Evolutionary conservation across 1,140 invertebrate species (phyloP), one percentile per base, ranked within the genome.

Genomic region (Notospermus geniculatus): DNA sequence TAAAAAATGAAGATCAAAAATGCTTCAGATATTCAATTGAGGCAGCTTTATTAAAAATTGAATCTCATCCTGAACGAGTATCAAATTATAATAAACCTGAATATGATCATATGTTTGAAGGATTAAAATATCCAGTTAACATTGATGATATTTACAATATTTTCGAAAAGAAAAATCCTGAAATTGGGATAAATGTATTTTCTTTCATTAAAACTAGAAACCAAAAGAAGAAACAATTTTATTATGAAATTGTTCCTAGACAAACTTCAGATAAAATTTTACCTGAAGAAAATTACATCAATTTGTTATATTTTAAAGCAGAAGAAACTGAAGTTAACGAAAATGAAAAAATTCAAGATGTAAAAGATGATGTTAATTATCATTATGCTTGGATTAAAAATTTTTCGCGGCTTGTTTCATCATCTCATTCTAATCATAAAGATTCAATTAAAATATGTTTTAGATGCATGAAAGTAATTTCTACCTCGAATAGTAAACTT

Each of bases 271-370:
- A 36, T 4, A 36, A 15, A 36, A 36, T 7, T 36, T 7, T 36
- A 36, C n/a, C n/a, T n/a, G n/a, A n/a, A n/a, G 32, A 36, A 36
- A 36, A 36, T 36, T 15, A 4, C 4, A 36, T 36, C 32, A 36
- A 36, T 36, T 15, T 36, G 4, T 15, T 36, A 15, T 36, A 36
- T n/a, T 39, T 45, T 36, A 41, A 57, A 27, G n/a, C n/a, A n/a
- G 56, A 57, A 13, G 29, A 57, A n/a, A 41, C 9, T 15, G 56
- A 57, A 45, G 32, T 19, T 41, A 2, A 13, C 13, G 56, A 41
- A 2, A 19, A 41, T 57, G 56, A 41, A 19, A 41, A 43, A 19
- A 36, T 22, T 45, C 28, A 43, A 22, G 56, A 43, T 41, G 56
- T 39, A n/a, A 19, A 41, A 19, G 29, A 57, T 43, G 15, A 30